Evolutionary conservation across 2,113 vertebrate genomes (phyloP).

Genomic region (Passerina amoena): DNA sequence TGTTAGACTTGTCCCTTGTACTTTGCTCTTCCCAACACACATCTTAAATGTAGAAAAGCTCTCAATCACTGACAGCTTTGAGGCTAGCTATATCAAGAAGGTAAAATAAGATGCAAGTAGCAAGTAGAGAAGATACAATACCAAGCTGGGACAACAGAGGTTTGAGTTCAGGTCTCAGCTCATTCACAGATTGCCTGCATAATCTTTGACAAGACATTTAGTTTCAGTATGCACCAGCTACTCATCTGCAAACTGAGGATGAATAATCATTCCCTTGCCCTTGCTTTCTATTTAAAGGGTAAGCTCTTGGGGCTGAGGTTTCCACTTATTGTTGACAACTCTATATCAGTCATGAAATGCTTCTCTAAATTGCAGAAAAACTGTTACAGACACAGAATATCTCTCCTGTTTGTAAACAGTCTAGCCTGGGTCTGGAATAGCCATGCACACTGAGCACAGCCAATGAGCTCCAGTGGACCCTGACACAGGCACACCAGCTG

Average conservation of each 20-base stretch:
- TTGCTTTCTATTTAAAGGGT: conserved; percentile 48
- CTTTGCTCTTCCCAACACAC: neutral
- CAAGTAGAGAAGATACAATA: neutral
- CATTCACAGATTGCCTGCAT: conserved; percentile 7
- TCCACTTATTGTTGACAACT: conserved; percentile 35
- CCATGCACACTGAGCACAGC: neutral
- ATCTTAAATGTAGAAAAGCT: neutral
- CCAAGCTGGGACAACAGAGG: neutral
- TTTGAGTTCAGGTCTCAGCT: neutral
- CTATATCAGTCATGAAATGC: neutral
- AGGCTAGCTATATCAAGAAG: neutral
- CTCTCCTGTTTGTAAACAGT: conserved; percentile 12
- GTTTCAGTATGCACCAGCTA: conserved; percentile 19
- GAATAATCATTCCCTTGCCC: conserved; percentile 54
- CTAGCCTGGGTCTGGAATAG: neutral
- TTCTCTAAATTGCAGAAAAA: conserved; percentile 30
- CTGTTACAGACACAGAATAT: neutral
- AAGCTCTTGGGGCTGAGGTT: conserved; percentile 14
- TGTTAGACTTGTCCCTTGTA: neutral
- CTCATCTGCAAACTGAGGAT: conserved; percentile 9
- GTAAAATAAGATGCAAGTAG: neutral
- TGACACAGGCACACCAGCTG: neutral
- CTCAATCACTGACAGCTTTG: neutral
- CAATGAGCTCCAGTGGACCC: neutral
- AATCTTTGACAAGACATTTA: neutral